These are phyloP conservation scores for Hydropsyche betteni DNA, from an alignment of 2,888 invertebrate species.

Conservation along the genomic window DNA sequence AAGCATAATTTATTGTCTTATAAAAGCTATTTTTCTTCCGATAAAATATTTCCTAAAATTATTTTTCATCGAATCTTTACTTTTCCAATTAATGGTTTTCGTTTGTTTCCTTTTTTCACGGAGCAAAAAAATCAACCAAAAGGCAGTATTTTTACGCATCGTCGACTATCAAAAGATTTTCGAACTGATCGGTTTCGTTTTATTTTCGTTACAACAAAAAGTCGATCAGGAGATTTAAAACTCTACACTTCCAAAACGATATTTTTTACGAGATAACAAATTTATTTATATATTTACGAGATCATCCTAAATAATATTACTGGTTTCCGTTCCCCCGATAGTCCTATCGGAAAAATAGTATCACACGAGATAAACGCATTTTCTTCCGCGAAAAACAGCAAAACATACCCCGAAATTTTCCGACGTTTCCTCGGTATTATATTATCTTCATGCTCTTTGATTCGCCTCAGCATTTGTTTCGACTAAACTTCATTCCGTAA, in stretches of 20 bases:
- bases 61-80: not conserved
- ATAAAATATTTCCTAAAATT: not conserved
- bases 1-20: not conserved
- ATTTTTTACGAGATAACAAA: too few species aligned
- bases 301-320: slow-evolving; percentile 6
- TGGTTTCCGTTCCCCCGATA: not conserved
- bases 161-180: not conserved
- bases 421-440: too few species aligned
- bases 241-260: too few species aligned
- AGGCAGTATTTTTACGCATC: not conserved
- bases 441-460: too few species aligned
- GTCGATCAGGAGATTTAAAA: too few species aligned
- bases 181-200: not conserved
- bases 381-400: slow-evolving; percentile 6
- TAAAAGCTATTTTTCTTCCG: not conserved
- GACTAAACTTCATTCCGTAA: too few species aligned
- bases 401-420: not conserved
- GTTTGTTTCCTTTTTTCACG: too few species aligned
- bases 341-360: slow-evolving; percentile 3
- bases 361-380: slow-evolving; percentile 19
- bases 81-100: not conserved
- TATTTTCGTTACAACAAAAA: not conserved
- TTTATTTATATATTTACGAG: not conserved
- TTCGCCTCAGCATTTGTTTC: too few species aligned
- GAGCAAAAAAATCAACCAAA: not conserved